Evolutionary conservation across 2,888 invertebrate species (phyloP).

Genomic region (Microctonus brassicae): DNA sequence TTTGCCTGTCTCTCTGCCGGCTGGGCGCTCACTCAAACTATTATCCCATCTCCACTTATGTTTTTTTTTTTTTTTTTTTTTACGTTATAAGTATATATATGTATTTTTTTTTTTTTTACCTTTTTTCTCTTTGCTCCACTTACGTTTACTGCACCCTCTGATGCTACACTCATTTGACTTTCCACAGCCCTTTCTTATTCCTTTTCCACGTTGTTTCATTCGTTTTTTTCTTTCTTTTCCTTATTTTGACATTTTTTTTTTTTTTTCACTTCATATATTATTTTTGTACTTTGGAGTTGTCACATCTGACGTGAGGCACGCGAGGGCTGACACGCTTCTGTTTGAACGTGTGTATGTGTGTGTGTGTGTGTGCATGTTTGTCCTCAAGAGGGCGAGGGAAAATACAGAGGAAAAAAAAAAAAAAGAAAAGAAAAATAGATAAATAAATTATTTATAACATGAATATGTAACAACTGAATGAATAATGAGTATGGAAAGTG

Average conservation of each 20-base stretch:
- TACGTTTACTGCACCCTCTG: slow-evolving; percentile 24
- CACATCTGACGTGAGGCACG: slow-evolving; percentile 12
- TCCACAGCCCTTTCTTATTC: not conserved
- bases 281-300: slow-evolving; percentile 20
- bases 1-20: slow-evolving; percentile 27
- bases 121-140: slow-evolving; percentile 1
- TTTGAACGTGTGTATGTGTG: not conserved
- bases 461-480: not conserved
- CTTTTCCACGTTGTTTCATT: slow-evolving; percentile 15
- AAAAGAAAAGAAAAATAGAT: not conserved
- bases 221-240: slow-evolving; percentile 2
- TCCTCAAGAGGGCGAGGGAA: not conserved
- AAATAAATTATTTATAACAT: not conserved
- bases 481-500: not conserved
- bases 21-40: slow-evolving; percentile 33
- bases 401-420: not conserved
- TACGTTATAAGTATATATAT: not conserved
- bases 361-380: slow-evolving; percentile 15
- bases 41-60: slow-evolving; percentile 31
- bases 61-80: slow-evolving; percentile 27
- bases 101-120: slow-evolving; percentile 7
- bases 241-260: slow-evolving; percentile 4
- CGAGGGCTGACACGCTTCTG: slow-evolving; percentile 24
- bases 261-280: slow-evolving; percentile 8
- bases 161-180: not conserved